Conservation (phyloP, 2,888 invertebrate genomes). For the Lycocerus yunnanus region DNA sequence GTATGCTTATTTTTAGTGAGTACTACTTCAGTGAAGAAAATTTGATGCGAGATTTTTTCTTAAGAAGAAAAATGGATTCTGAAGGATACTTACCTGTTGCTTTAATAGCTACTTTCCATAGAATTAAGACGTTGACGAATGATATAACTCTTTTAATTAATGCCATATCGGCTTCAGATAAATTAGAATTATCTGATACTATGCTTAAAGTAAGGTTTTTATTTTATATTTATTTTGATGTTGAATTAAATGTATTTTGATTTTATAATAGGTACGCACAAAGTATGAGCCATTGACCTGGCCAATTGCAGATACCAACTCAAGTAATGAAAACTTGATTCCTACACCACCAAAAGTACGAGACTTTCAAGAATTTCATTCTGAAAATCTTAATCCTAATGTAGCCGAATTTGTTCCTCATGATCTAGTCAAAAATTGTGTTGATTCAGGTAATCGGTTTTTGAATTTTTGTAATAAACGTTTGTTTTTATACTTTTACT, state of each 20-base stretch:
- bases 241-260: constrained; percentile 3
- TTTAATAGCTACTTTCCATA: constrained; percentile 94
- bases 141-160: constrained; percentile 83
- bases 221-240: not conserved
- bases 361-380: constrained; percentile 56
- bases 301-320: constrained; percentile 75
- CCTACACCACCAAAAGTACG: constrained; percentile 75
- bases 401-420: constrained; percentile 83
- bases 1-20: constrained; percentile 71
- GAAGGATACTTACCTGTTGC: constrained; percentile 93
- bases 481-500: not conserved
- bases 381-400: constrained; percentile 78
- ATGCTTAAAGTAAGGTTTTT: constrained; percentile 68
- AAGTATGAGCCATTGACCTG: constrained; percentile 82
- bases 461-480: not conserved
- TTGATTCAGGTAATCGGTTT: constrained; percentile 1
- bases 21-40: constrained; percentile 99
- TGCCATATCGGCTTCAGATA: constrained; percentile 84
- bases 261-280: constrained; percentile 71
- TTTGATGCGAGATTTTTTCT: constrained; percentile 91
- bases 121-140: constrained; percentile 85
- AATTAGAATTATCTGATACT: constrained; percentile 74
- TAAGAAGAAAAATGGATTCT: constrained; percentile 94
- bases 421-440: not conserved
- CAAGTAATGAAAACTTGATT: constrained; percentile 59